These are phyloP conservation scores for Thomomys bottae DNA, from an alignment of 2,113 vertebrate species.

Conservation along the genomic window DNA sequence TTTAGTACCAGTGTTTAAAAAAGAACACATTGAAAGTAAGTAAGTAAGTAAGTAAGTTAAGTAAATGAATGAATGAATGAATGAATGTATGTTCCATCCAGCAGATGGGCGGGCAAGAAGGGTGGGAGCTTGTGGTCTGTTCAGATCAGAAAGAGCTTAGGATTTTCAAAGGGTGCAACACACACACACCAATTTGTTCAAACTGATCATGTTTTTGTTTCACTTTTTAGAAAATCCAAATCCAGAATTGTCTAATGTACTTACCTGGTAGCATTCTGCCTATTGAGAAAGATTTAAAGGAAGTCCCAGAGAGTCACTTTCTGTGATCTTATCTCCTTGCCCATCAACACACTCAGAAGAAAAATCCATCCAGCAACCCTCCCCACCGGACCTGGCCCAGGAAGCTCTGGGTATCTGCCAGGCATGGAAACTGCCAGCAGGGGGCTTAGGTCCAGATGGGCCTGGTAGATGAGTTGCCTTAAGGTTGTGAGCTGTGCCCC, in stretches of 20 bases:
- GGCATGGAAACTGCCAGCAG: neutral
- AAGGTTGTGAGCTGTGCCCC: neutral
- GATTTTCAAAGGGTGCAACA: neutral
- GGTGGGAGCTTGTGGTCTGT: too few relatives aligned
- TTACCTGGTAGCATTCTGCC: neutral
- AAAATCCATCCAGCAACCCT: neutral
- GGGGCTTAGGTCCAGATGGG: neutral
- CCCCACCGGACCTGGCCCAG: neutral
- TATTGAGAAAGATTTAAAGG: neutral
- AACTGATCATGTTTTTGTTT: neutral
- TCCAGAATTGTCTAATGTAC: accelerated
- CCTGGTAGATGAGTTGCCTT: neutral
- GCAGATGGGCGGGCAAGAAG: too few relatives aligned
- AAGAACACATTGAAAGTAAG: neutral
- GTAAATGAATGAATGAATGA: too few relatives aligned
- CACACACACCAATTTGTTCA: neutral
- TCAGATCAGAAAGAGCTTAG: neutral
- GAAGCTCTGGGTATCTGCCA: accelerated
- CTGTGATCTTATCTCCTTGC: neutral
- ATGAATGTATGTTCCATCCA: neutral
- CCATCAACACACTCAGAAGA: neutral
- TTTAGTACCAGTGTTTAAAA: neutral
- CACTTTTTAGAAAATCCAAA: neutral
- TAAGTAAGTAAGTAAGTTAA: too few relatives aligned
- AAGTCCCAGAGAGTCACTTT: accelerated